Base-by-base conservation (phyloP, 2,888 invertebrate genomes). In the Euzetes globulus region DNA sequence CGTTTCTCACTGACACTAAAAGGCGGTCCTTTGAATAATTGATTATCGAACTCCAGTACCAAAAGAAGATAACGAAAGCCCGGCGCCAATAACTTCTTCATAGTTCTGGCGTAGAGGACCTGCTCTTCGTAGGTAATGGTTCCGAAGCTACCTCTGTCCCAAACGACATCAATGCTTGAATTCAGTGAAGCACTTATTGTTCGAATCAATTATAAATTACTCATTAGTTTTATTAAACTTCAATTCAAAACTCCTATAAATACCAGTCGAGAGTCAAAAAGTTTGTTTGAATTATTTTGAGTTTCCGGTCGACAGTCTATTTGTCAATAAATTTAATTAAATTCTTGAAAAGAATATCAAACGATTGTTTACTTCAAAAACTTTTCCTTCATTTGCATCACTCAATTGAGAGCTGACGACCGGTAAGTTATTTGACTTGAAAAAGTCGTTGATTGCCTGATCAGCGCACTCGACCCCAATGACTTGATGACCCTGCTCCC, bases 81-180 rank as follows among this genome's bases (percentile, higher is more conserved):
- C 7, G 55, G 65, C 19, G 72, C 72, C 27, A 75, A 60, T 22
- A 75, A 47, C 17, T 52, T 33, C 33, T 63, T 72, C 72, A 75
- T 75, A 3, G 75, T 72, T 11, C 50, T 13, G 7, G 65, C 55
- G 68, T 72, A 72, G 17, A 72, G 55, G 13, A 65, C 45, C 65
- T 75, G 75, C 25, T 75, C 75, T 25, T 68, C 68, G n/a, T 72
- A 63, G 19, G 75, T 75, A 27, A 75, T 75, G 19, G 75, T 75
- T 2, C 75, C 75, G 33, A 75, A 75, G 33, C 72, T 72, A n/a
- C 75, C 75, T 45, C 75, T 63, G 65, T 75, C 75, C 75, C 75
- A 75, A 50, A 75, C 76, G n/a, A 58, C 41, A n/a, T 75, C 70
- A 22, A 76, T 71, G 6, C 58, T 73, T n/a, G 45, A 45, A 37